These are phyloP conservation scores for Reticulitermes lucifugus DNA, from an alignment of 2,888 invertebrate species.

Conservation along the genomic window DNA sequence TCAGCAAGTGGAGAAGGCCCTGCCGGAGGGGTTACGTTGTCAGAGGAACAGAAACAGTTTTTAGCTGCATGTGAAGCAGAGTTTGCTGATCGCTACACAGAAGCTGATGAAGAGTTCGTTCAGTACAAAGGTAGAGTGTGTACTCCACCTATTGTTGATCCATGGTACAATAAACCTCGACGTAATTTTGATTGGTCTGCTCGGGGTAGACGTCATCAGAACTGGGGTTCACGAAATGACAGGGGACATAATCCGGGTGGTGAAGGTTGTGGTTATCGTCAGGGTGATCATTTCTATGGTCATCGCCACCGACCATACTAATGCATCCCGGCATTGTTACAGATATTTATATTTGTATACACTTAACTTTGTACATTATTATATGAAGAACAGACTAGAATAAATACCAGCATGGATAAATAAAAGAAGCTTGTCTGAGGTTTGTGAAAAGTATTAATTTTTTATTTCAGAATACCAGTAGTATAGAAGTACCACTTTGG, in stretches of 20 bases:
- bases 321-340: background rate
- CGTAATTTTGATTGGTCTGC: conserved; percentile 51
- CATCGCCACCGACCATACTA: conserved; percentile 39
- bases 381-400: no score
- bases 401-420: no score
- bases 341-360: background rate
- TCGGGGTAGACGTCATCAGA: conserved; percentile 25
- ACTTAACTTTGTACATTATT: no score
- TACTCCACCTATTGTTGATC: conserved; percentile 63
- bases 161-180: conserved; percentile 59
- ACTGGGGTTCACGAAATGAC: conserved; percentile 37
- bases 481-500: no score
- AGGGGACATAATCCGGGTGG: conserved; percentile 12
- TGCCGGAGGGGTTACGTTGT: conserved; percentile 53
- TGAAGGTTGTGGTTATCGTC: conserved; percentile 43
- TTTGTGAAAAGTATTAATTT: no score
- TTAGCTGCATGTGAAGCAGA: conserved; percentile 62
- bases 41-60: conserved; percentile 62
- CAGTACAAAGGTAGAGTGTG: conserved; percentile 61
- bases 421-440: no score
- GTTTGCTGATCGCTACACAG: conserved; percentile 63
- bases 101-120: conserved; percentile 62
- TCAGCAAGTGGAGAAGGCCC: background rate
- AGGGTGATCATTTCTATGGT: conserved; percentile 38
- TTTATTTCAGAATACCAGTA: no score